phyloP scores from a whole-genome alignment of 2,113 vertebrate species.

The Pachypanchax playfairii region DNA sequence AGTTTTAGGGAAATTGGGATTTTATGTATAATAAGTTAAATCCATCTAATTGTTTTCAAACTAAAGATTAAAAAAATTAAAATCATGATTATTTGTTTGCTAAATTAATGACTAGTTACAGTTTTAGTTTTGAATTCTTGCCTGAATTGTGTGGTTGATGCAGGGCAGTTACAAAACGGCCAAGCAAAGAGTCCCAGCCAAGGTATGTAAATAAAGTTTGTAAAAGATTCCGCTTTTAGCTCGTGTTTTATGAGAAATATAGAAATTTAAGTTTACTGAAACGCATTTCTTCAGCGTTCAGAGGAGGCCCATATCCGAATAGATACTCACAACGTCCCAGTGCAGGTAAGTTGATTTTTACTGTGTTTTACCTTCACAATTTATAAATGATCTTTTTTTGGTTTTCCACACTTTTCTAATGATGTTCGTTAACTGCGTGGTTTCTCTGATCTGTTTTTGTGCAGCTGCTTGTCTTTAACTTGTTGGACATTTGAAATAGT shows the following conservation, averaged over 20 bases:
- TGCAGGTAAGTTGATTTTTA: conserved; percentile 80
- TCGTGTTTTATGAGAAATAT: no score
- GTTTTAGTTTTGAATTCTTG: neutral
- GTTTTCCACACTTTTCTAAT: neutral
- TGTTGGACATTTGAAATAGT: no score
- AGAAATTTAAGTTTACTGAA: no score
- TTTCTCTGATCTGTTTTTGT: conserved; percentile 31
- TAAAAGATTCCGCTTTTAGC: conserved; percentile 10
- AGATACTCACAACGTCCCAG: conserved; percentile 72
- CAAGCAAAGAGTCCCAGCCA: conserved; percentile 80
- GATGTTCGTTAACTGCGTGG: conserved; percentile 52
- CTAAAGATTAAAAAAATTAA: no score
- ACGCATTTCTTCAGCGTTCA: conserved; percentile 83
- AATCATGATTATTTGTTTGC: no score
- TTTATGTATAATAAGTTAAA: no score
- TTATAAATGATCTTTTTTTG: no score
- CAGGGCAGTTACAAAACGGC: conserved; percentile 82
- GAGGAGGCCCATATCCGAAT: conserved; percentile 77
- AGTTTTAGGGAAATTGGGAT: no score
- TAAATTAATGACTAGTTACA: neutral
- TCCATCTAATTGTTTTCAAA: no score
- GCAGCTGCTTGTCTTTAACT: conserved; percentile 50
- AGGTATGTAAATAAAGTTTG: conserved; percentile 79
- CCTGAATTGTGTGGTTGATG: conserved; percentile 61
- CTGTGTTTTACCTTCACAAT: neutral